Evolutionary conservation across 2,888 invertebrate genomes (phyloP).

Genomic region (Megalurothrips usitatus): DNA sequence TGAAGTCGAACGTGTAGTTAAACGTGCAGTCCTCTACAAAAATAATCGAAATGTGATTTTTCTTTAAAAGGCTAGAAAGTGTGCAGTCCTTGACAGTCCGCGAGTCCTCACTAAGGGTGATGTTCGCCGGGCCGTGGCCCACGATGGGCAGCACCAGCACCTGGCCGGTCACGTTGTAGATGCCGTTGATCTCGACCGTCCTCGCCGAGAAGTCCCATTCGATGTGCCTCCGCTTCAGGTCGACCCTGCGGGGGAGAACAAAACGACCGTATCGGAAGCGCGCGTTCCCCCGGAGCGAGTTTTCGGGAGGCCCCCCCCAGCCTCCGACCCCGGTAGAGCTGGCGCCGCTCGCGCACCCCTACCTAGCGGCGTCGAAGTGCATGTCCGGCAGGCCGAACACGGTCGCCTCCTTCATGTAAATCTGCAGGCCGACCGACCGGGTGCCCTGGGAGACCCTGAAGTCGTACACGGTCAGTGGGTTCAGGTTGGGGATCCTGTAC

Average conservation of each 20-base stretch:
- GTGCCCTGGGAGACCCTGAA: constrained; percentile 40
- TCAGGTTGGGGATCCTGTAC: constrained; percentile 39
- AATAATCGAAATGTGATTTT: neutral
- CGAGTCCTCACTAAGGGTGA: constrained; percentile 40
- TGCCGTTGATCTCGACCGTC: constrained; percentile 38
- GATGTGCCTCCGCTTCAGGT: constrained; percentile 38
- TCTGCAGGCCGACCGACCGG: constrained; percentile 38
- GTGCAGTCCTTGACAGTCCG: neutral
- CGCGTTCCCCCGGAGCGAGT: no score
- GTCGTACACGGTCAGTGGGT: constrained; percentile 39
- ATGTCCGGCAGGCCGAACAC: constrained; percentile 38
- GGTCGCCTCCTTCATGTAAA: constrained; percentile 37
- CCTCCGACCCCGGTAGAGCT: no score
- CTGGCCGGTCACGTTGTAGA: constrained; percentile 40
- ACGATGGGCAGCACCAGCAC: constrained; percentile 40
- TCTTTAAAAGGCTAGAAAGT: no score
- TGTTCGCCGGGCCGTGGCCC: constrained; percentile 40
- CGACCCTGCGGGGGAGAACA: constrained; percentile 36
- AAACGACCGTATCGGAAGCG: no score
- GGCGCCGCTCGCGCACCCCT: neutral
- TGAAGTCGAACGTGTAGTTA: constrained; percentile 40
- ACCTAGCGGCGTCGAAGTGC: neutral
- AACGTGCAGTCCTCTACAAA: constrained; percentile 39
- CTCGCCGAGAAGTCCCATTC: constrained; percentile 40
- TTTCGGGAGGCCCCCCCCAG: no score